Evolutionary conservation across 2,113 vertebrate genomes (phyloP).

Genomic region (Abramis brama): DNA sequence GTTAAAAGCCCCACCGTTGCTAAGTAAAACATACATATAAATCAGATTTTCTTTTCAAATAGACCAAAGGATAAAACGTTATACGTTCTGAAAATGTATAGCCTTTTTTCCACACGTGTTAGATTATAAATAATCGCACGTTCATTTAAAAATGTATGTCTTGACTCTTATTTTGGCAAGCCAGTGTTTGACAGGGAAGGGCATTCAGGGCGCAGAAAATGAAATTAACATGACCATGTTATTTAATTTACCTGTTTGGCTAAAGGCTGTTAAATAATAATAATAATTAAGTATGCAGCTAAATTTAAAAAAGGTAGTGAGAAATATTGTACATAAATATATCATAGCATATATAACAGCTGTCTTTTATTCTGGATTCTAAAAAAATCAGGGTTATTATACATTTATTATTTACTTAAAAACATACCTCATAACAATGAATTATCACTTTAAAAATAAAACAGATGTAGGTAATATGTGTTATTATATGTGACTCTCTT

Average conservation of each 20-base stretch:
- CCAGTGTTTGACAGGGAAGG: no score
- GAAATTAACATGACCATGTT: not conserved
- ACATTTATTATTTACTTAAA: constrained; percentile 5
- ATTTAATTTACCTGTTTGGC: not conserved
- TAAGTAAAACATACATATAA: not conserved
- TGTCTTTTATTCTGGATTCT: not conserved
- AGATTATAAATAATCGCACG: not conserved
- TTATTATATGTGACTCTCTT: not conserved
- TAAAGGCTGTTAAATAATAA: not conserved
- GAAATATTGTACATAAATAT: no score
- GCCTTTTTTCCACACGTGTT: no score
- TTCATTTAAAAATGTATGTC: not conserved
- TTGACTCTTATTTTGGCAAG: constrained; percentile 9
- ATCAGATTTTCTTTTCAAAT: not conserved
- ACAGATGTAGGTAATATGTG: not conserved
- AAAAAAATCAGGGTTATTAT: not conserved
- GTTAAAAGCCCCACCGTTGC: constrained; percentile 7
- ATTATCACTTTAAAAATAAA: not conserved
- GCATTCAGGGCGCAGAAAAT: not conserved
- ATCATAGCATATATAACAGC: not conserved
- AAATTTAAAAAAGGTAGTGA: no score
- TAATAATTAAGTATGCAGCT: not conserved
- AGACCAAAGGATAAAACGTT: not conserved
- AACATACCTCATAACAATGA: not conserved
- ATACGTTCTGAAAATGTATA: not conserved